A percentile compares a stretch with the other conserved stretches of the same genome.
These are phyloP conservation scores for Troglohyphantes excavatus DNA, from an alignment of 2,888 invertebrate species.

Conservation along the genomic window DNA sequence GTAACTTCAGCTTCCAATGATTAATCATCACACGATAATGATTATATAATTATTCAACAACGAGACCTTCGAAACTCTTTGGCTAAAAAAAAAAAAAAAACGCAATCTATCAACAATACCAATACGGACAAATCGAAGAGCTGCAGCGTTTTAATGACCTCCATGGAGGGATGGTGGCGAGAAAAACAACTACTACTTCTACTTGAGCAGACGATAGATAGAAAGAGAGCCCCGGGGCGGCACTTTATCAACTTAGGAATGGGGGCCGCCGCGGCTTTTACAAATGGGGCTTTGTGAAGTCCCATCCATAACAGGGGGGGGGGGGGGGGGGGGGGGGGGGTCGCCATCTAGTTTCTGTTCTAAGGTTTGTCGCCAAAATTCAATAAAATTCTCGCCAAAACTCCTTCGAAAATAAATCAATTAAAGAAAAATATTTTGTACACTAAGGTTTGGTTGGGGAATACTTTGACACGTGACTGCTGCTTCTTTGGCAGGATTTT, in stretches of 20 bases:
- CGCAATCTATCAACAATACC: conserved; percentile 13
- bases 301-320: conserved; percentile 47
- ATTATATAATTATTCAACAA: conserved; percentile 16
- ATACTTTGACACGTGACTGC: no score
- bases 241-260: conserved; percentile 65
- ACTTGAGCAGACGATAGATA: conserved; percentile 14
- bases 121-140: background rate
- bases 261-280: conserved; percentile 28
- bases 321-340: background rate
- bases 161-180: background rate
- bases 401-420: no score
- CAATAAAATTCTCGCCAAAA: no score
- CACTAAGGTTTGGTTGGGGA: no score
- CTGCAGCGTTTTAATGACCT: conserved; percentile 5
- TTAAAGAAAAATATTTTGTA: no score
- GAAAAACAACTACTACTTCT: conserved; percentile 1
- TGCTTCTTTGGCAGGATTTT: no score
- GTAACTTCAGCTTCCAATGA: background rate
- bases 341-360: background rate
- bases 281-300: conserved; percentile 49
- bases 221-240: conserved; percentile 30
- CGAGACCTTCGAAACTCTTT: background rate
- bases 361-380: no score
- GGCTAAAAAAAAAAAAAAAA: background rate
- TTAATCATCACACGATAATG: background rate